Percentiles rank a stretch among this genome's conserved stretches.
phyloP scores from a whole-genome alignment of 2,797 vertebrate species.

The Brachymystax lenok region DNA sequence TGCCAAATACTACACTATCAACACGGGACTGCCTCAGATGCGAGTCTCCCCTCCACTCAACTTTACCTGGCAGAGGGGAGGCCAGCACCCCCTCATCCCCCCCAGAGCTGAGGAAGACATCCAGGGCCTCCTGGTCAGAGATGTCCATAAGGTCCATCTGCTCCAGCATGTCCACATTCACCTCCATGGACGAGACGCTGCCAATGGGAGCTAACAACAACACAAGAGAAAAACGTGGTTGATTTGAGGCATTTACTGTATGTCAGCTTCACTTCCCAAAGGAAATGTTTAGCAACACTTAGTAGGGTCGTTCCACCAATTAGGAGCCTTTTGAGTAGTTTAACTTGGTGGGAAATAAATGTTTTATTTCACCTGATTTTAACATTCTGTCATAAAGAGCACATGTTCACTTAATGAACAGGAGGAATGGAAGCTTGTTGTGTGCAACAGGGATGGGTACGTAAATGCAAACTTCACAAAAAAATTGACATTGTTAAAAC shows the following conservation, averaged over 20 bases:
- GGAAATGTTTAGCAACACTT: not conserved
- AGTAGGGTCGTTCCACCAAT: too few species aligned
- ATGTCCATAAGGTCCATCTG: slow-evolving; percentile 92
- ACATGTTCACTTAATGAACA: too few species aligned
- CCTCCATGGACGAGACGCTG: slow-evolving; percentile 95
- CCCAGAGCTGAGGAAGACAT: slow-evolving; percentile 88
- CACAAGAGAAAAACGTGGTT: not conserved
- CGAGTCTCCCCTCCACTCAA: not conserved
- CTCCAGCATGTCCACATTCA: slow-evolving; percentile 93
- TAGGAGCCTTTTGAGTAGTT: too few species aligned
- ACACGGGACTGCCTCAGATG: not conserved
- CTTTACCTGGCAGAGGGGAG: slow-evolving; percentile 79
- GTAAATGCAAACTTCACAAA: too few species aligned
- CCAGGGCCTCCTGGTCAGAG: slow-evolving; percentile 90
- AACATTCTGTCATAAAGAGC: too few species aligned
- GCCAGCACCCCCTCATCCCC: slow-evolving; percentile 74
- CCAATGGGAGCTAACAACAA: slow-evolving; percentile 70
- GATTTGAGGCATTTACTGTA: not conserved
- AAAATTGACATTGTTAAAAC: too few species aligned
- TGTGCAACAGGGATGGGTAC: too few species aligned
- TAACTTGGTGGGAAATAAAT: too few species aligned
- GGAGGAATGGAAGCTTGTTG: too few species aligned
- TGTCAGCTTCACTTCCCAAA: not conserved
- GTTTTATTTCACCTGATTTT: too few species aligned
- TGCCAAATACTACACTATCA: not conserved